Conservation (phyloP, 2,888 invertebrate species). For the Temnothorax rugatulus region DNA sequence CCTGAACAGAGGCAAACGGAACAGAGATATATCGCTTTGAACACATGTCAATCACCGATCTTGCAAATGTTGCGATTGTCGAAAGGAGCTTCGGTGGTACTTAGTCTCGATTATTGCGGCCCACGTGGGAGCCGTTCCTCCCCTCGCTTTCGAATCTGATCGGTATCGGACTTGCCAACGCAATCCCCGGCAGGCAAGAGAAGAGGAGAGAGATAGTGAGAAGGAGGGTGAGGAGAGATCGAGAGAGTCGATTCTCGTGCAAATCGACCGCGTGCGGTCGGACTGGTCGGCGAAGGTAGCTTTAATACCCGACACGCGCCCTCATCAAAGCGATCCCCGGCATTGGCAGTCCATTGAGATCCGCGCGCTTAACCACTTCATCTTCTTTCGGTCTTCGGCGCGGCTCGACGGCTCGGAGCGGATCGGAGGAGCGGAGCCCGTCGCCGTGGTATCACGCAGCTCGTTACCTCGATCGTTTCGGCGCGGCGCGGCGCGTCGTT, state of each 20-base stretch:
- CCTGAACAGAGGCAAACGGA: background rate
- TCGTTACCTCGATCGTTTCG: conserved; percentile 53
- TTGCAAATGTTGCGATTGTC: conserved; percentile 9
- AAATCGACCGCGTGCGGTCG: conserved; percentile 64
- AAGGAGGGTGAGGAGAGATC: background rate
- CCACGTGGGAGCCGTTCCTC: conserved; percentile 22
- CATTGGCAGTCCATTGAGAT: conserved; percentile 68
- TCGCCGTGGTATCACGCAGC: conserved; percentile 48
- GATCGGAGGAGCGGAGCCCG: conserved; percentile 17
- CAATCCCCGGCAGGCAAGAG: background rate
- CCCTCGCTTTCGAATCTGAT: conserved; percentile 58
- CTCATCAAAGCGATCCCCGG: conserved; percentile 76
- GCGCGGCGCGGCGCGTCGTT: conserved; percentile 56
- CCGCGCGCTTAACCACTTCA: conserved; percentile 76
- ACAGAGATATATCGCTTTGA: conserved; percentile 28
- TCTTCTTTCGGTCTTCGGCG: conserved; percentile 67
- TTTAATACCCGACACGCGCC: conserved; percentile 76
- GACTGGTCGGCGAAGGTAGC: conserved; percentile 57
- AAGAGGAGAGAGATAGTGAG: background rate
- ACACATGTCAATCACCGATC: conserved; percentile 43
- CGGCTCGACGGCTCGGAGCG: conserved; percentile 2
- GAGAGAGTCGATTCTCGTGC: conserved; percentile 44
- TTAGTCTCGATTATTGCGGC: conserved; percentile 36
- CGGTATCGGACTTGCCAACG: conserved; percentile 55
- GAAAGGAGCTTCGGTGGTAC: background rate